Base-by-base conservation (phyloP, 2,113 vertebrate species). In the Noturus placidus region DNA sequence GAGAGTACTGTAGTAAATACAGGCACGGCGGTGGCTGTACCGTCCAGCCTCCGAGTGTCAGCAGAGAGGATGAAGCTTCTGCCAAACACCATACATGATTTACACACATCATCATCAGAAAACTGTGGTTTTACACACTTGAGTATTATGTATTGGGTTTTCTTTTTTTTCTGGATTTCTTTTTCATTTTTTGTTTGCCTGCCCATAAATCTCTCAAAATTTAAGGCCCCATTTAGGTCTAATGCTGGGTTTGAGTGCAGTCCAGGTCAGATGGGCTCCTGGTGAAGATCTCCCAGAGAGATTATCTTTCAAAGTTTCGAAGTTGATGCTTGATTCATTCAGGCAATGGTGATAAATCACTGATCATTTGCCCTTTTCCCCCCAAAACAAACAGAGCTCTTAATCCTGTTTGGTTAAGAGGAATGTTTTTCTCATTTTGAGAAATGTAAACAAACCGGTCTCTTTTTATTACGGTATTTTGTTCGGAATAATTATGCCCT, bases 1-100 rank as follows among this genome's bases (percentile, higher is more conserved):
- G 91, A 94, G 92, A 93, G 91, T 91, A 88, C 83, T 86, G 90
- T 92, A 94, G 93, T 92, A 94, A 94, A 95, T 91, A 92, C 87
- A 93, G 87, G 89, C 90, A 90, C 13, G 76, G 89, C 87, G 78
- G 91, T 87, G 79, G 79, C 89, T 76, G 78, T 30, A 80, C 56
- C 70, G 84, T 89, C 79, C 33, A 61, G 57, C 83, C 77, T 52
- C 89, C 86, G 91, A 93, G 92, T 93, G 92, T 91, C 92, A 91
- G 90, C 82, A 89, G 89, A 89, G 91, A 57, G 86, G 86, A 84
- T 80, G 90, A 92, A 81, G 38, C 85, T 33, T 86, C 61, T 81
- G 54, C 92, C 93, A 92, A 91, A 88, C 91, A 84, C 82, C 14
- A 88, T 90, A 83, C 89, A 90, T 94, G 93, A 95, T 94, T 95